phyloP scores from a whole-genome alignment of 2,797 vertebrate genomes.

The Monodelphis domestica region DNA sequence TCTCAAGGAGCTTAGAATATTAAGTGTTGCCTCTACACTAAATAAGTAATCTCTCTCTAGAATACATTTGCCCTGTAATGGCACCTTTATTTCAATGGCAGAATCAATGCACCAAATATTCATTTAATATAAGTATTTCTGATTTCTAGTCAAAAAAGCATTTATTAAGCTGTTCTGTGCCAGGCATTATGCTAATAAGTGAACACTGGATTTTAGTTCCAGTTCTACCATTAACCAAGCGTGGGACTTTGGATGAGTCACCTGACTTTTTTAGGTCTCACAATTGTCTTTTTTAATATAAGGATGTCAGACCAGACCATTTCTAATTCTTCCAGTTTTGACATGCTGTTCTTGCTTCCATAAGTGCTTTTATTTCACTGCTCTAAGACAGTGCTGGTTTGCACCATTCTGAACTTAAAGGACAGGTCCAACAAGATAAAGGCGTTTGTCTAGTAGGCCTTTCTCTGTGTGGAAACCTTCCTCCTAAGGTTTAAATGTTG shows the following conservation, averaged over 20 bases:
- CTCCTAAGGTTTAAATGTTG: conserved; percentile 1
- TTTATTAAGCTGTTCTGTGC: background rate
- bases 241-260: background rate
- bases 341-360: background rate
- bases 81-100: background rate
- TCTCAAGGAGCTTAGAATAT: background rate
- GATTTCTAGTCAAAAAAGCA: background rate
- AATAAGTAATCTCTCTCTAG: background rate
- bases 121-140: background rate
- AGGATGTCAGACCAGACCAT: background rate
- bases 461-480: conserved; percentile 1
- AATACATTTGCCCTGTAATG: background rate
- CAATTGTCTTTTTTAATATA: background rate
- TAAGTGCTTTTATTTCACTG: background rate
- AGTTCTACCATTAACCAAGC: background rate
- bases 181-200: background rate
- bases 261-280: background rate
- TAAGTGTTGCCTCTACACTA: background rate
- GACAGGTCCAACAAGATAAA: conserved; percentile 7
- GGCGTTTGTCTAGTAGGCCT: conserved; percentile 18
- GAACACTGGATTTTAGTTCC: background rate
- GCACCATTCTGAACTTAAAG: background rate
- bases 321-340: background rate
- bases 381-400: background rate
- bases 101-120: background rate